Conservation (phyloP, 2,797 vertebrate species). For the Coracias cyanogaster region DNA sequence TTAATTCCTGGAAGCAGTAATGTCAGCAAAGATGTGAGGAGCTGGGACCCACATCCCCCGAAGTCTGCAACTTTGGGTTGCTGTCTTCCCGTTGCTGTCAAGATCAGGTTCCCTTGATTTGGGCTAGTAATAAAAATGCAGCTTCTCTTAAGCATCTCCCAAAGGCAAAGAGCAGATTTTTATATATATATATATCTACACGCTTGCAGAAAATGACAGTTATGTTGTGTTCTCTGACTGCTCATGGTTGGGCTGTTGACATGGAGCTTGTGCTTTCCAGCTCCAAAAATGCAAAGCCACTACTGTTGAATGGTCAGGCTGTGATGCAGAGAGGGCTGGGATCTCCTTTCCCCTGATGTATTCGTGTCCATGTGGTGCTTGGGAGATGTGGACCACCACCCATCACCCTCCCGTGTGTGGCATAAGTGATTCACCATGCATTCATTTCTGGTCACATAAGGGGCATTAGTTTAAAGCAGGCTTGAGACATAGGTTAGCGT, state of each 20-base stretch:
- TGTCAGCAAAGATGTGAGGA: not conserved
- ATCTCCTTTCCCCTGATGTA: not conserved
- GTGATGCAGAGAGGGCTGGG: not conserved
- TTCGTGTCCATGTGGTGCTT: rapidly evolving
- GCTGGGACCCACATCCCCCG: not conserved
- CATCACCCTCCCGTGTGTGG: conserved; percentile 24
- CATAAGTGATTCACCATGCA: conserved; percentile 51
- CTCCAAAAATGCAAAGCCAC: not conserved
- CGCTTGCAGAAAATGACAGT: not conserved
- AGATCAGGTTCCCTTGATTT: not conserved
- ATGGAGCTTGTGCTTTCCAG: not conserved
- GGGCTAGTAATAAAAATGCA: not conserved
- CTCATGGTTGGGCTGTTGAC: conserved; percentile 22
- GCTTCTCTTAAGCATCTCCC: conserved; percentile 5
- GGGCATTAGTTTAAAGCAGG: conserved; percentile 27
- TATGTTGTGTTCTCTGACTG: not conserved
- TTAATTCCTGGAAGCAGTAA: conserved; percentile 32
- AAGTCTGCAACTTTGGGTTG: conserved; percentile 18
- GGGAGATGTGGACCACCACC: not conserved
- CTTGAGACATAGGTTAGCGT: conserved; percentile 22
- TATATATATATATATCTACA: not conserved
- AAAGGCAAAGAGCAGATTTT: conserved; percentile 11
- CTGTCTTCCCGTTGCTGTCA: not conserved
- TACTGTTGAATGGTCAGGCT: not conserved
- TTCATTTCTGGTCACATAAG: conserved; percentile 60